Evolutionary conservation across 2,113 vertebrate species (phyloP).

Genomic region (Phainopepla nitens): DNA sequence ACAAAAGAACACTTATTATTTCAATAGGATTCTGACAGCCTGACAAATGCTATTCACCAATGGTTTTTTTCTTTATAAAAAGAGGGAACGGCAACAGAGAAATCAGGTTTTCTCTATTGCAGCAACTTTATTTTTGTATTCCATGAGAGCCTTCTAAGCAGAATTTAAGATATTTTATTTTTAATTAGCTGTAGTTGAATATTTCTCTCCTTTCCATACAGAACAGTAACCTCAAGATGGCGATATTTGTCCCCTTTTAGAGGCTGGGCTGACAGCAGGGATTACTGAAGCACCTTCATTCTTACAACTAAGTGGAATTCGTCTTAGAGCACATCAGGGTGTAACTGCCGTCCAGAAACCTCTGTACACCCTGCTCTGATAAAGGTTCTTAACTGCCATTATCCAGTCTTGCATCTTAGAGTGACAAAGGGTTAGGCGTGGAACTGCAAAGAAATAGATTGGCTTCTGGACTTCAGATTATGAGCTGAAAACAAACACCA

Average conservation of each 20-base stretch:
- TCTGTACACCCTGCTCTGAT: background rate
- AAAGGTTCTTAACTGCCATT: background rate
- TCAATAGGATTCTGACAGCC: background rate
- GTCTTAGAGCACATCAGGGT: background rate
- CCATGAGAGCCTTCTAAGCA: background rate
- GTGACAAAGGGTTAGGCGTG: background rate
- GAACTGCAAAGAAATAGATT: background rate
- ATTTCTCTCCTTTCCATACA: too few relatives aligned
- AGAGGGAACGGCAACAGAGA: background rate
- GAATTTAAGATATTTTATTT: background rate
- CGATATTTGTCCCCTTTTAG: background rate
- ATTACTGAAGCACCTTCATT: accelerated
- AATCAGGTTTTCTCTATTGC: background rate
- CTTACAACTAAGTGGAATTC: background rate
- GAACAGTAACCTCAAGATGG: background rate
- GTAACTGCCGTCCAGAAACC: background rate
- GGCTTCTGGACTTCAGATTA: background rate
- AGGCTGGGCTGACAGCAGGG: background rate
- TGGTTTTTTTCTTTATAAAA: background rate
- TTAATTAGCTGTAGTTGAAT: background rate
- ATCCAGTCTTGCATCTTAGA: background rate
- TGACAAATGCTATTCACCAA: background rate
- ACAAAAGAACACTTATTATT: background rate
- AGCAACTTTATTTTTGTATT: background rate
- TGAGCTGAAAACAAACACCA: background rate